Evolutionary conservation across 2,888 invertebrate genomes (phyloP).

Genomic region (Ophioninae sp.): DNA sequence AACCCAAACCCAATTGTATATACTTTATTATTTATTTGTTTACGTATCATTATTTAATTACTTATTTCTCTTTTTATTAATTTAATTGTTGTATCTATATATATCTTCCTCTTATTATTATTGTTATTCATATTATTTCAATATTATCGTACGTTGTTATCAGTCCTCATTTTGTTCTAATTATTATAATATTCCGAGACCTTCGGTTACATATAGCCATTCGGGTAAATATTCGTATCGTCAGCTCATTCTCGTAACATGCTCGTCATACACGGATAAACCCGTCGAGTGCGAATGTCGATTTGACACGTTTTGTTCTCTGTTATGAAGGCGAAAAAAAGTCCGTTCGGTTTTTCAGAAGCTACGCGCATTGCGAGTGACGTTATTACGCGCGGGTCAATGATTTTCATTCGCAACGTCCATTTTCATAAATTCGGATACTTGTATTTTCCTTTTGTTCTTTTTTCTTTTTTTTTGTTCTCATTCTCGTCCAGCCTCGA

Average conservation of each 20-base stretch:
- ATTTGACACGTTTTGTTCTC: background rate
- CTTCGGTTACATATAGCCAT: background rate
- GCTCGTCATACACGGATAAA: background rate
- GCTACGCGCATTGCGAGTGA: background rate
- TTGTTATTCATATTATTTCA: no score
- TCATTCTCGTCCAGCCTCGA: conserved; percentile 4
- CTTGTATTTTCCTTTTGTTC: background rate
- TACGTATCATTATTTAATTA: no score
- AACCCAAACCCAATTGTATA: no score
- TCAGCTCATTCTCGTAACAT: background rate
- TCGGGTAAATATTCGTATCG: background rate
- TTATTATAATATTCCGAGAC: background rate
- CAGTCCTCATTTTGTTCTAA: no score
- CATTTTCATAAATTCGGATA: background rate
- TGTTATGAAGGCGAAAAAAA: background rate
- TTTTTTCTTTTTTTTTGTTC: conserved; percentile 13
- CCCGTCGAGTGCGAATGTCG: background rate
- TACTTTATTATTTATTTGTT: no score
- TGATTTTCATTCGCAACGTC: background rate
- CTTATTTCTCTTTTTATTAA: no score
- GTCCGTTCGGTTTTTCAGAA: background rate
- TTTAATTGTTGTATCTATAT: no score
- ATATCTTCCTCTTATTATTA: no score
- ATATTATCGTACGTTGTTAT: no score
- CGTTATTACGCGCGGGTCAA: background rate